Percentiles rank a stretch among this genome's conserved stretches.
These are phyloP conservation scores for Channa argus DNA, from an alignment of 2,113 vertebrate genomes.

Conservation along the genomic window DNA sequence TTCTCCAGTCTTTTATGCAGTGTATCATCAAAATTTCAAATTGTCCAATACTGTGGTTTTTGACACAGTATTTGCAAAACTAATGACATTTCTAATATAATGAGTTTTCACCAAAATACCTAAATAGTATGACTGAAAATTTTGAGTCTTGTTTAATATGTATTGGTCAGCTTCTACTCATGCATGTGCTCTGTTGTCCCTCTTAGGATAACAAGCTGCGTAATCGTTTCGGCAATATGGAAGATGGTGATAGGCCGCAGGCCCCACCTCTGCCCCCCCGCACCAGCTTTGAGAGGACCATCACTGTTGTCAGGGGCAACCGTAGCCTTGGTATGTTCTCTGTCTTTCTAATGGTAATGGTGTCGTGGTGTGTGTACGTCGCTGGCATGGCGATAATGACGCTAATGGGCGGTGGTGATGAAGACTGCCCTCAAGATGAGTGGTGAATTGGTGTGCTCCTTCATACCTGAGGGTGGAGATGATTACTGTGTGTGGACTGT, in stretches of 20 bases:
- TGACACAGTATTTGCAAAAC: no score
- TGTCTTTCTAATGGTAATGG: slow-evolving; percentile 69
- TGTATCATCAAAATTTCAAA: background rate
- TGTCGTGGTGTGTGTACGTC: slow-evolving; percentile 78
- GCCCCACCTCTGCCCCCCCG: slow-evolving; percentile 65
- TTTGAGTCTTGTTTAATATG: background rate
- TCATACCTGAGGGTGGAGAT: slow-evolving; percentile 34
- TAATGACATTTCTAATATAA: no score
- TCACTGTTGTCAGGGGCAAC: slow-evolving; percentile 94
- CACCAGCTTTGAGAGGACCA: slow-evolving; percentile 88
- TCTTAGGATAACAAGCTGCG: slow-evolving; percentile 79
- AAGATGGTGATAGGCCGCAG: slow-evolving; percentile 60
- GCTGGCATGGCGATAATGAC: slow-evolving; percentile 73
- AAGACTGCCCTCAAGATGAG: slow-evolving; percentile 67
- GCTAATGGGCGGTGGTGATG: slow-evolving; percentile 70
- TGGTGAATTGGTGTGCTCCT: slow-evolving; percentile 47
- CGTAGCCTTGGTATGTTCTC: slow-evolving; percentile 93
- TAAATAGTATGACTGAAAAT: background rate
- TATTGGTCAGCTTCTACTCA: slow-evolving; percentile 6
- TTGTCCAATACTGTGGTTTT: no score
- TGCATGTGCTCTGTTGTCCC: background rate
- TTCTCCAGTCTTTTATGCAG: no score
- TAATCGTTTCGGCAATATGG: slow-evolving; percentile 74
- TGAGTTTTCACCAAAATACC: no score
- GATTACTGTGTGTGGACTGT: slow-evolving; percentile 5